phyloP scores from a whole-genome alignment of 2,888 invertebrate species.

The Peribatodes rhomboidaria region DNA sequence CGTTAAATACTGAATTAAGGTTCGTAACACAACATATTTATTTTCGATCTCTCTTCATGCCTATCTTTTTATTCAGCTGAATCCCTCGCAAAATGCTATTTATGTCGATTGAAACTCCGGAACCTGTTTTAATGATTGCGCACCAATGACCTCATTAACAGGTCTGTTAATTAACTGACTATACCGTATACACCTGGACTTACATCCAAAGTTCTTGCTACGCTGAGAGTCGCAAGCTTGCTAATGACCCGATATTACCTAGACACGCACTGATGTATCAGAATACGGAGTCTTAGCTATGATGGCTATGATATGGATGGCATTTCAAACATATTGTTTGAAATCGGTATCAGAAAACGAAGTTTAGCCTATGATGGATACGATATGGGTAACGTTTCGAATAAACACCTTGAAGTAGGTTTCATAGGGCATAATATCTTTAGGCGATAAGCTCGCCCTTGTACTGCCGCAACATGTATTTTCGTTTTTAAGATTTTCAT shows the following conservation, averaged over 20 bases:
- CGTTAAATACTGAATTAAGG: neutral
- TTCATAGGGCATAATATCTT: too few species aligned
- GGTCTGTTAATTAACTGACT: constrained; percentile 46
- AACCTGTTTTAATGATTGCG: constrained; percentile 48
- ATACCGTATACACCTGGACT: constrained; percentile 37
- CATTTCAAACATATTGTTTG: too few species aligned
- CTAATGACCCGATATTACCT: neutral
- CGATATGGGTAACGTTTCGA: too few species aligned
- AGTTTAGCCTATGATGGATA: too few species aligned
- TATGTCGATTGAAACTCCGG: neutral
- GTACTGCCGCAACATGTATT: too few species aligned
- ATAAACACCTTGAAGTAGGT: too few species aligned
- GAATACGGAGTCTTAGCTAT: neutral
- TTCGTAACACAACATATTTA: neutral
- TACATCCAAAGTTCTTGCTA: constrained; percentile 10
- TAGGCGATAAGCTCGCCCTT: too few species aligned
- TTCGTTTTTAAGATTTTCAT: too few species aligned
- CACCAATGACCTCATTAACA: constrained; percentile 51
- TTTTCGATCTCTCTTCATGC: neutral
- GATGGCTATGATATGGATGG: neutral
- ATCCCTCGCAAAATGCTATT: neutral
- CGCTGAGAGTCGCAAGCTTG: neutral
- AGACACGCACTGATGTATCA: neutral
- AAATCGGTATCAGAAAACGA: too few species aligned
- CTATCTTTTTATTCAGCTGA: neutral